These are phyloP conservation scores for Parus major DNA, from an alignment of 2,113 vertebrate genomes.

Conservation along the genomic window DNA sequence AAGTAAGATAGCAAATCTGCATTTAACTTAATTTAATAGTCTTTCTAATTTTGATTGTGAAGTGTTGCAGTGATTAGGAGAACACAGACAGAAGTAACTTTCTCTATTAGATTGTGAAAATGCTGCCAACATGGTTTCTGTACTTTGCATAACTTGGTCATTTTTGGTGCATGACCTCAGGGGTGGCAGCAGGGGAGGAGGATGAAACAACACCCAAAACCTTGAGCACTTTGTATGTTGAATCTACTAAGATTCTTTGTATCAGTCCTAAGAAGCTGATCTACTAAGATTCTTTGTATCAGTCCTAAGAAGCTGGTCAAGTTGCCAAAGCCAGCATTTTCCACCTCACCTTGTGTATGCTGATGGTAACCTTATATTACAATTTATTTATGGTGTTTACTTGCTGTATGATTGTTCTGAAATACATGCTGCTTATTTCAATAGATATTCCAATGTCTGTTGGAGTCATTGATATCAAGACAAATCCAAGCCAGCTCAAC, in stretches of 20 bases:
- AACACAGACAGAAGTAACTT: not conserved
- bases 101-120: not conserved
- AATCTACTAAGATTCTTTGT: not conserved
- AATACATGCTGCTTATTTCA: conserved; percentile 23
- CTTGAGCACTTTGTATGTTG: not conserved
- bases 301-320: not conserved
- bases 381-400: not conserved
- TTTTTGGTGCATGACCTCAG: not conserved
- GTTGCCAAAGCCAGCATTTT: not conserved
- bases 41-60: not conserved
- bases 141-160: fast-evolving
- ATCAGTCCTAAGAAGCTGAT: not conserved
- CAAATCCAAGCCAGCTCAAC: conserved; percentile 83
- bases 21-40: not conserved
- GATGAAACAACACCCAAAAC: not conserved
- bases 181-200: not conserved
- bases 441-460: conserved; percentile 87
- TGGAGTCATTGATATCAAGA: conserved; percentile 84
- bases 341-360: not conserved
- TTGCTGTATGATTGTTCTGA: not conserved
- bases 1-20: not conserved
- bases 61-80: not conserved
- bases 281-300: not conserved
- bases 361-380: not conserved
- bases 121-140: not conserved